Evolutionary conservation across 2,797 vertebrate genomes (phyloP).

Genomic region (Pristis pectinata): DNA sequence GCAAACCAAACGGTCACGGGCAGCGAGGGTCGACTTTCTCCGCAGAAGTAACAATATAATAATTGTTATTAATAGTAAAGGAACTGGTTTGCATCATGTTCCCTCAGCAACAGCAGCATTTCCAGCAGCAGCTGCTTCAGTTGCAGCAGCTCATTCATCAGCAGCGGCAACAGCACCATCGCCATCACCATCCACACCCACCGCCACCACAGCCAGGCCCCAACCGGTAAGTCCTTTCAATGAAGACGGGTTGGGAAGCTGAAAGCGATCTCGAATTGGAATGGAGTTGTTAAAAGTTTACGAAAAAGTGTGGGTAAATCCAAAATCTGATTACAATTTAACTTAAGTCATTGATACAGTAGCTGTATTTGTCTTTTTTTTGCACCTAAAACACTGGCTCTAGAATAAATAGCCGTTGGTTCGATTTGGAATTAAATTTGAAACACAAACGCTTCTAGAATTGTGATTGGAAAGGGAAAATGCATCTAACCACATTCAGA

Average conservation of each 20-base stretch:
- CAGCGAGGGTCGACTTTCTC: neutral
- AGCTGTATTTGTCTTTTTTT: no score
- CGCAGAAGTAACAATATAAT: neutral
- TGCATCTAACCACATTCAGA: neutral
- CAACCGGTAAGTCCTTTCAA: neutral
- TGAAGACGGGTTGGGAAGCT: neutral
- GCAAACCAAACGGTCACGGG: neutral
- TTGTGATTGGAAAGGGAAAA: neutral
- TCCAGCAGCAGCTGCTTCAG: conserved; percentile 60
- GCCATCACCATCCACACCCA: conserved; percentile 47
- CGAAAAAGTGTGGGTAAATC: neutral
- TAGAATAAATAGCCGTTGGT: neutral
- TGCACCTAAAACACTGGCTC: neutral
- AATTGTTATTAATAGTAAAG: neutral
- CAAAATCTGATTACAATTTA: neutral
- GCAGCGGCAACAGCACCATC: conserved; percentile 64
- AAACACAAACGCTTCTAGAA: neutral
- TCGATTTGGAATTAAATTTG: neutral
- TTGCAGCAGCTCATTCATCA: conserved; percentile 57
- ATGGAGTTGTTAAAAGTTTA: neutral
- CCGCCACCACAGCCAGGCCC: neutral
- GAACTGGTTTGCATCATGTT: conserved; percentile 52
- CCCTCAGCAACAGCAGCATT: conserved; percentile 70
- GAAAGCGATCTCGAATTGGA: neutral
- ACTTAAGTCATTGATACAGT: neutral